Evolutionary conservation across 1,140 invertebrate species (phyloP).

Genomic region (Thaumatotibia leucotreta): DNA sequence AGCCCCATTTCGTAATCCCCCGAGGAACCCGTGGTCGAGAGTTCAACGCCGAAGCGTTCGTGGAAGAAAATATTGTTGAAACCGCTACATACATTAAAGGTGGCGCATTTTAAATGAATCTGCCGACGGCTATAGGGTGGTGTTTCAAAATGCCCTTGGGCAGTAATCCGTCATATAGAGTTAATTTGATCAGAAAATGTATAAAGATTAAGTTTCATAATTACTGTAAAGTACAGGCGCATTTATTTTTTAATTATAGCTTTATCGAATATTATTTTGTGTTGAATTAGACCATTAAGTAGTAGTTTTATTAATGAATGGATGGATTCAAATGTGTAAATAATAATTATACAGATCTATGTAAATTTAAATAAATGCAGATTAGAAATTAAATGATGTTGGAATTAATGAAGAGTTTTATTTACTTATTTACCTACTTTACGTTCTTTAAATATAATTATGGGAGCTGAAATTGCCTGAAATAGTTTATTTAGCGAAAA

Average conservation of each 20-base stretch:
- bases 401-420: slow-evolving; percentile 8
- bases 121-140: too few relatives aligned
- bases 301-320: neutral
- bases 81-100: too few relatives aligned
- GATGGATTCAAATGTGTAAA: slow-evolving; percentile 13
- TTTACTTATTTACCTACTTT: neutral
- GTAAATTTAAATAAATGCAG: slow-evolving; percentile 19
- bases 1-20: too few relatives aligned
- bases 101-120: too few relatives aligned
- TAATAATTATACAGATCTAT: slow-evolving; percentile 15
- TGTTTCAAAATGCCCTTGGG: too few relatives aligned
- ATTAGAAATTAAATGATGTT: slow-evolving; percentile 21
- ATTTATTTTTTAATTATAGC: neutral
- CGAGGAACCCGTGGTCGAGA: too few relatives aligned
- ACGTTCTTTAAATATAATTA: neutral
- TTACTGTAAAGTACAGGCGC: neutral
- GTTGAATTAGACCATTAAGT: neutral
- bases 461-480: neutral
- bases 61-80: too few relatives aligned
- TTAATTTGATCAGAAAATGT: too few relatives aligned
- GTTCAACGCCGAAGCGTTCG: too few relatives aligned
- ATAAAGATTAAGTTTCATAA: too few relatives aligned
- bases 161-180: too few relatives aligned
- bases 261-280: neutral
- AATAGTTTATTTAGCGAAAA: too few relatives aligned